phyloP scores from a whole-genome alignment of 2,113 vertebrate genomes.

The Ramphastos sulfuratus region DNA sequence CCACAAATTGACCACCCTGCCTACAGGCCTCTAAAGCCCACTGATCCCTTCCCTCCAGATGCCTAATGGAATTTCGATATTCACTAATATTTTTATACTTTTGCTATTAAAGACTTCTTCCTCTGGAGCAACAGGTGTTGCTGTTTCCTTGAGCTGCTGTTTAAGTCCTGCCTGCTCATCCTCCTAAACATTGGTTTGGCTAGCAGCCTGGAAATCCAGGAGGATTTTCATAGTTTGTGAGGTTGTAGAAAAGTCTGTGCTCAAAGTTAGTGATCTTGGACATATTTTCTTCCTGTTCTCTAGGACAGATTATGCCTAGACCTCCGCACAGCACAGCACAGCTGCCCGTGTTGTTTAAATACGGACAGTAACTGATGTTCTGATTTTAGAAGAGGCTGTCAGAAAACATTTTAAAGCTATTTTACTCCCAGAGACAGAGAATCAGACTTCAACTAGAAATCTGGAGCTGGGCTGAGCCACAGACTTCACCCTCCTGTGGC shows the following conservation, averaged over 20 bases:
- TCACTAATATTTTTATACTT: neutral
- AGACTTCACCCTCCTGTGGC: neutral
- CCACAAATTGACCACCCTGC: neutral
- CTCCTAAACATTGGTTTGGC: neutral
- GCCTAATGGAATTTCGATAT: neutral
- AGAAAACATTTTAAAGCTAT: neutral
- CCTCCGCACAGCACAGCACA: neutral
- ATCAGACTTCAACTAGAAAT: neutral
- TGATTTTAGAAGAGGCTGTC: neutral
- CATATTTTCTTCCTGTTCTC: neutral
- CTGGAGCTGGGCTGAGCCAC: neutral
- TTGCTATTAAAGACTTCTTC: neutral
- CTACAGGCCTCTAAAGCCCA: neutral
- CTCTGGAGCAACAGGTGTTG: neutral
- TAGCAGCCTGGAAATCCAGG: neutral
- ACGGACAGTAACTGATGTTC: neutral
- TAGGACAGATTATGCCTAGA: neutral
- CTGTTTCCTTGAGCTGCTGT: neutral
- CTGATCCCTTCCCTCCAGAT: neutral
- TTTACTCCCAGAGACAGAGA: neutral
- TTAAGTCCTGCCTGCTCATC: neutral
- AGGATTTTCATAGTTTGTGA: neutral
- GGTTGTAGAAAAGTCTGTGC: neutral
- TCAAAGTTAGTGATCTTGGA: neutral
- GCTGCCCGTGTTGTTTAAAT: neutral